phyloP scores from a whole-genome alignment of 2,888 invertebrate species.

The Hesperia comma region DNA sequence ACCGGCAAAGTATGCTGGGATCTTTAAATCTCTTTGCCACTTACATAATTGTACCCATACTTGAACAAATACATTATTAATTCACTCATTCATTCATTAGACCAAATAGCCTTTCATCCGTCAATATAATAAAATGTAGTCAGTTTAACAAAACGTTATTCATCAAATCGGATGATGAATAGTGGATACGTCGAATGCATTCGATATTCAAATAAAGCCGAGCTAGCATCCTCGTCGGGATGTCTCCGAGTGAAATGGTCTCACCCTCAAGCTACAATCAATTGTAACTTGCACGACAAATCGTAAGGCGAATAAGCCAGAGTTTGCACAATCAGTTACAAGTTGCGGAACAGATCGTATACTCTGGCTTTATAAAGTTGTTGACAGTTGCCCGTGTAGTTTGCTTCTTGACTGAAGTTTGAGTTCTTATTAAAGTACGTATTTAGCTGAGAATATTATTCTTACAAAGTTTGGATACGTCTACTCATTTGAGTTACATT shows the following conservation, averaged over 20 bases:
- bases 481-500: too few species aligned
- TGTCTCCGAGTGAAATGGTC: conserved; percentile 3
- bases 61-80: too few species aligned
- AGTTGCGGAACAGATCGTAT: conserved; percentile 44
- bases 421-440: background rate
- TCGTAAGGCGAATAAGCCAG: conserved; percentile 44
- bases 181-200: conserved; percentile 41
- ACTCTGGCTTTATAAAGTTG: conserved; percentile 42
- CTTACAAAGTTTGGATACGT: too few species aligned
- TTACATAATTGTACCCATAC: too few species aligned
- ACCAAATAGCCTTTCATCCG: too few species aligned
- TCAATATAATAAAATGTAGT: too few species aligned
- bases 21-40: too few species aligned
- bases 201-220: conserved; percentile 44
- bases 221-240: conserved; percentile 44
- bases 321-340: conserved; percentile 49
- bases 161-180: conserved; percentile 27
- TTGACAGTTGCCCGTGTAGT: conserved; percentile 5
- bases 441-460: too few species aligned
- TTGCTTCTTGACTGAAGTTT: background rate
- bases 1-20: too few species aligned
- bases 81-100: too few species aligned
- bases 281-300: conserved; percentile 21
- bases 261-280: conserved; percentile 1
- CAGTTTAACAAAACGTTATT: background rate